These are phyloP conservation scores for Anabas testudineus DNA, from an alignment of 2,797 vertebrate species.

Conservation along the genomic window DNA sequence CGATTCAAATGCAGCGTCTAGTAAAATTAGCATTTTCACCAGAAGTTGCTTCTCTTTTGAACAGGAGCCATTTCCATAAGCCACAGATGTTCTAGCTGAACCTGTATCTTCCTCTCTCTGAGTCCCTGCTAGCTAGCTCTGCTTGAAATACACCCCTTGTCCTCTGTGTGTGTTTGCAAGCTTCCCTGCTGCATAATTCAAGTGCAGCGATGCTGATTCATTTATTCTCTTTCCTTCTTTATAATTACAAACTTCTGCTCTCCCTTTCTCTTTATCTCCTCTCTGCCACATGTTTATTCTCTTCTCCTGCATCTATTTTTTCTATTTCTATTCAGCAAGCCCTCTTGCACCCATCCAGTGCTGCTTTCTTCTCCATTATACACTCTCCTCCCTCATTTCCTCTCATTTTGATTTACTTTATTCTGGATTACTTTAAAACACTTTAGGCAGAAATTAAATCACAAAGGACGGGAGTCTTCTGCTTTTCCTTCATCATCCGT, in stretches of 20 bases:
- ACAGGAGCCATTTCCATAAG: conserved; percentile 64
- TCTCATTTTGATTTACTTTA: conserved; percentile 37
- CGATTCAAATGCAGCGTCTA: conserved; percentile 37
- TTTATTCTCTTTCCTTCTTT: conserved; percentile 65
- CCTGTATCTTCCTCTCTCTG: conserved; percentile 20
- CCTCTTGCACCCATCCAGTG: conserved; percentile 4
- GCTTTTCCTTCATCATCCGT: conserved; percentile 8
- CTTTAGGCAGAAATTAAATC: conserved; percentile 42
- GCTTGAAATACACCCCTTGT: conserved; percentile 52
- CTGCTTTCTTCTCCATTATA: conserved; percentile 20
- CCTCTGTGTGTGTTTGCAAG: conserved; percentile 40
- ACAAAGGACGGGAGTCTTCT: conserved; percentile 4
- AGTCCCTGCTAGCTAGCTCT: conserved; percentile 34
- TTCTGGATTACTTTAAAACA: conserved; percentile 36
- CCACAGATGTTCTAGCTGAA: conserved; percentile 72
- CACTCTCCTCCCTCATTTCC: conserved; percentile 24
- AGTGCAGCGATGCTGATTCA: conserved; percentile 66
- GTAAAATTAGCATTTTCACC: conserved; percentile 63
- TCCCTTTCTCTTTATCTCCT: conserved; percentile 46
- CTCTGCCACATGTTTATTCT: conserved; percentile 29
- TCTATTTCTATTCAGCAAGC: conserved; percentile 18
- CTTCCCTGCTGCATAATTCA: conserved; percentile 70
- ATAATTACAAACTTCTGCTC: conserved; percentile 73
- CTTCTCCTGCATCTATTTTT: conserved; percentile 4
- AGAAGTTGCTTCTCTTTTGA: conserved; percentile 54